phyloP scores from a whole-genome alignment of 2,113 vertebrate species.

The Sander vitreus region DNA sequence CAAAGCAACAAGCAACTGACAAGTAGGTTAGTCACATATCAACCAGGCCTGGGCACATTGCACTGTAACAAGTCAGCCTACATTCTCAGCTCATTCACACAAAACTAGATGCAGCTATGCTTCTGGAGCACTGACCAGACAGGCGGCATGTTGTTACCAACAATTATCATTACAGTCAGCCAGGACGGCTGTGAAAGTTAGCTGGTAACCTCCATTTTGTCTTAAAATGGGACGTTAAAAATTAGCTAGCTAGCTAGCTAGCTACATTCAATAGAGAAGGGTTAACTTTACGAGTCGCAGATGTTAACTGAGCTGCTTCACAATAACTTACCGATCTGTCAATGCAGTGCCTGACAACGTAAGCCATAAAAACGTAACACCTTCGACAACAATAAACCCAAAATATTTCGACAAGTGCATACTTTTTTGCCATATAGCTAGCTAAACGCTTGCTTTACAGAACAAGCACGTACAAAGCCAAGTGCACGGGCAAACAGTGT shows the following conservation, averaged over 20 bases:
- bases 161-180: background rate
- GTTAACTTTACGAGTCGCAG: too few relatives aligned
- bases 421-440: background rate
- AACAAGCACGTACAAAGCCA: background rate
- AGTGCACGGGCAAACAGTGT: background rate
- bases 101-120: constrained; percentile 7
- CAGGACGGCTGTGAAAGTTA: background rate
- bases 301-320: background rate
- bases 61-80: constrained; percentile 55
- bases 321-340: constrained; percentile 38
- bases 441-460: background rate
- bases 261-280: background rate
- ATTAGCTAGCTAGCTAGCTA: too few relatives aligned
- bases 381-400: background rate
- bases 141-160: constrained; percentile 11
- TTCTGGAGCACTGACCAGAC: constrained; percentile 7
- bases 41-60: constrained; percentile 37
- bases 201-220: background rate
- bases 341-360: background rate
- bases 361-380: background rate
- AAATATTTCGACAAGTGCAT: background rate
- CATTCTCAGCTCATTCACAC: constrained; percentile 41
- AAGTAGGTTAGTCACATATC: constrained; percentile 34
- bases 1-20: constrained; percentile 35
- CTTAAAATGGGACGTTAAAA: background rate